Conservation (phyloP, 2,888 invertebrate species). For the Amphipoea oculea region DNA sequence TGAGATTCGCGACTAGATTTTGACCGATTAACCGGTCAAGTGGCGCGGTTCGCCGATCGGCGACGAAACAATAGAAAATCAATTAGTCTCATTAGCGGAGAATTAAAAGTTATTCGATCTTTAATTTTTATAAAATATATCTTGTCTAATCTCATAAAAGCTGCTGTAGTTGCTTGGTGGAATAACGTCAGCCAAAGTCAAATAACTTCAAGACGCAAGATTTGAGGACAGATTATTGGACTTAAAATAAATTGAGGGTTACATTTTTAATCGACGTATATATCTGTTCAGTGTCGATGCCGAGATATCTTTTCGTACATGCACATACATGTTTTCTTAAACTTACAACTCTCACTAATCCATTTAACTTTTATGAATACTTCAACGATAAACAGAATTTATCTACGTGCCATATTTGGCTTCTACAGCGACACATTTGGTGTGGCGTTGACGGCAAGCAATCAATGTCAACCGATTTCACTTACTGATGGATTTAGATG, state of each 20-base stretch:
- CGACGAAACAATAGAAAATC: too few relatives aligned
- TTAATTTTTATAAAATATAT: background rate
- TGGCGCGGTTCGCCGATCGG: too few relatives aligned
- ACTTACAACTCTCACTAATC: background rate
- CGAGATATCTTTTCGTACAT: too few relatives aligned
- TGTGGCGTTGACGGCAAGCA: slow-evolving; percentile 13
- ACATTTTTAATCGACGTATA: background rate
- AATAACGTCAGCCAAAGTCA: background rate
- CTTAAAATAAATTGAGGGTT: background rate
- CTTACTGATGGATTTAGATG: slow-evolving; percentile 28
- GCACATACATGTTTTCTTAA: too few relatives aligned
- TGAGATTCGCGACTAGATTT: background rate
- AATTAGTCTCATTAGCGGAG: too few relatives aligned
- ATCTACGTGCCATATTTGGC: background rate
- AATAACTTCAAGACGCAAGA: background rate
- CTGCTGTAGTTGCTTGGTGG: background rate
- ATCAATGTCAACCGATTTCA: slow-evolving; percentile 41
- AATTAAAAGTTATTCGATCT: too few relatives aligned
- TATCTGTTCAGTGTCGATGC: background rate
- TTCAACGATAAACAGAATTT: background rate
- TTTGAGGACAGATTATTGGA: background rate
- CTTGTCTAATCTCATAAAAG: background rate
- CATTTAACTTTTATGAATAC: slow-evolving; percentile 2
- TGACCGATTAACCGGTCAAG: background rate
- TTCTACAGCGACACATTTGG: slow-evolving; percentile 29